phyloP scores from a whole-genome alignment of 2,888 invertebrate genomes.

The Ommatoiulus sabulosus region DNA sequence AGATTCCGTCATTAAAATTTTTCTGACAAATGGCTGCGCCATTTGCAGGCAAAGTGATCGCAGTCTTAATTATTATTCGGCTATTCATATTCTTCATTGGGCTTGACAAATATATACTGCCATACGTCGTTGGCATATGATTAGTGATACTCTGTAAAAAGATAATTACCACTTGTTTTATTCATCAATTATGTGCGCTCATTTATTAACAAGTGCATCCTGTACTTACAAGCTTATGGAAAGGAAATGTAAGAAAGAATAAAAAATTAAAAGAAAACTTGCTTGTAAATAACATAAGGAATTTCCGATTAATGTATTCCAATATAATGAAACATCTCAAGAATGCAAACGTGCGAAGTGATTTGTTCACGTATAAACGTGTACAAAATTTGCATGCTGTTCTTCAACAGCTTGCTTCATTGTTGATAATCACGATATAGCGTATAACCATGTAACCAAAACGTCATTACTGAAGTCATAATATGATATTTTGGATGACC shows the following conservation, averaged over 20 bases:
- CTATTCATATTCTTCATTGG: conserved; percentile 34
- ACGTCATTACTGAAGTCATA: too few relatives aligned
- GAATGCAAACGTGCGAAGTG: background rate
- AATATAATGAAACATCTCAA: background rate
- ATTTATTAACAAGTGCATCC: conserved; percentile 24
- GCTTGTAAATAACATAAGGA: background rate
- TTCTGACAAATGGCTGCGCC: conserved; percentile 16
- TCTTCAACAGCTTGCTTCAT: background rate
- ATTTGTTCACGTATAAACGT: background rate
- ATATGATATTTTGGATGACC: too few relatives aligned
- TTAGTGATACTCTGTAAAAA: conserved; percentile 17
- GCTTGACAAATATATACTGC: conserved; percentile 26
- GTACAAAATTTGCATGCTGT: background rate
- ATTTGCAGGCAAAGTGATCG: conserved; percentile 20
- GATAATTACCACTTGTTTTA: conserved; percentile 34
- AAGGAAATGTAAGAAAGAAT: background rate
- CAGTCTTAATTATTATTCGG: conserved; percentile 20
- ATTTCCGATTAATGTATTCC: background rate
- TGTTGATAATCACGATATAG: background rate
- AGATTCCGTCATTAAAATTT: conserved; percentile 34
- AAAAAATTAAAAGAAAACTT: background rate
- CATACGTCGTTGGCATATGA: conserved; percentile 16
- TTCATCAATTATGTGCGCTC: conserved; percentile 9
- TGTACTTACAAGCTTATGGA: conserved; percentile 18
- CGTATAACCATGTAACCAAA: background rate